Evolutionary conservation across 92 coral and sea anemone genomes (phyloP), one percentile per base, ranked within the genome.

Genomic region (Chrysogorgia sp.): DNA sequence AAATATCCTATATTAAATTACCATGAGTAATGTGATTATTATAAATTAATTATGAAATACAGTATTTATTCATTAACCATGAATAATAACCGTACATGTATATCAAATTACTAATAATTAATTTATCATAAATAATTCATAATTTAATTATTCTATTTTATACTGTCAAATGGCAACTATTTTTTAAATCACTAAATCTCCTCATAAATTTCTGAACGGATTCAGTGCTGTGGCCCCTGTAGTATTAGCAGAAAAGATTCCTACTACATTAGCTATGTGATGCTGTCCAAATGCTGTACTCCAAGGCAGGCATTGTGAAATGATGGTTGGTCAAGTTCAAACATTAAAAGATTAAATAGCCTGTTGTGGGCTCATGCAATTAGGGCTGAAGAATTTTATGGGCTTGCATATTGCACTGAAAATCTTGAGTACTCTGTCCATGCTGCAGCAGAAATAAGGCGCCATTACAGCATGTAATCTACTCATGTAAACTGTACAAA

Each of bases 401-500:
- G 90, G 33, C 67, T 81, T 14, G 71, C 25, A 10, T 34, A 84
- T 10, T 88, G 96, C 67, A 59, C 92, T 22, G 92, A 83, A 57
- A 90, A 90, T 70, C 41, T 90, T 48, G 96, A 85, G 59, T 85
- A 84, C 30, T 90, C 96, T 1, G 84, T 81, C 1, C 91, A 90
- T 68, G 63, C 67, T 29, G 76, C 34, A 1, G 72, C 67, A 55
- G 90, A 88, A 14, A 83, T 90, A 19, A 0, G 23, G 17, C 86
- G 81, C 17, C 92, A 90, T 52, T 82, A 90, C 1, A 87, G 96
- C 52, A 81, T 82, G 70, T 92, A 88, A 88, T 85, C 23, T 91
- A 88, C 59, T 91, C 90, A 0, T 91, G 96, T 77, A 90, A 85
- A 35, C 24, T 91, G 43, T 91, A 85, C 33, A 92, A 91, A 45